Evolutionary conservation across 2,797 vertebrate species (phyloP).

Genomic region (Labroides dimidiatus): DNA sequence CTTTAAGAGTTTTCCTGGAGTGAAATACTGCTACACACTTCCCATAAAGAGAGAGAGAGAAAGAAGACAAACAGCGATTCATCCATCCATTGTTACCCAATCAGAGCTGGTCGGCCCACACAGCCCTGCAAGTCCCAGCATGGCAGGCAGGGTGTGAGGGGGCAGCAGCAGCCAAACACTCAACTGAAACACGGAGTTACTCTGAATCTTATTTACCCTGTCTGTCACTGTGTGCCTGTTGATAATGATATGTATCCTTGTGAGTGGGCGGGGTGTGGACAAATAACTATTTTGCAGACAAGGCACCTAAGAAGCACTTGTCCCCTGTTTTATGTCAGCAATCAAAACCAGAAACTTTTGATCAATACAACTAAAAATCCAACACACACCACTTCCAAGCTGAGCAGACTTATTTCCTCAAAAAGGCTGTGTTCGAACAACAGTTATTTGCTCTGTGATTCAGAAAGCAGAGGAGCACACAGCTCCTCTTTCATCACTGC

Average conservation of each 20-base stretch:
- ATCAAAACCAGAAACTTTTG: background rate
- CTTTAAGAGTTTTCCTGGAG: conserved; percentile 1
- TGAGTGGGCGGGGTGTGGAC: background rate
- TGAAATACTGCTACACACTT: conserved; percentile 18
- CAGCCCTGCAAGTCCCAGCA: conserved; percentile 70
- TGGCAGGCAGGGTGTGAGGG: conserved; percentile 65
- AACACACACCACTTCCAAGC: background rate
- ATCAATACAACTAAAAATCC: background rate
- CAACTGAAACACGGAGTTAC: conserved; percentile 24
- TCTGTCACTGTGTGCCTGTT: background rate
- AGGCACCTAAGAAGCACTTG: background rate
- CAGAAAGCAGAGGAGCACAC: conserved; percentile 18
- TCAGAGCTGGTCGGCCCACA: conserved; percentile 62
- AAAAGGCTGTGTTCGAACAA: conserved; percentile 9
- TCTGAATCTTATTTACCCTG: conserved; percentile 7
- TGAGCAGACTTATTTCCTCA: conserved; percentile 11
- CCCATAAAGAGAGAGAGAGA: background rate
- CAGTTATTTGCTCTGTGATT: conserved; percentile 26
- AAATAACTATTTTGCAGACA: conserved; percentile 17
- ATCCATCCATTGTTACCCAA: conserved; percentile 65
- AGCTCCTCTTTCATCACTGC: conserved; percentile 15
- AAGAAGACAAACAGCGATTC: conserved; percentile 64
- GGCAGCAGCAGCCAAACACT: conserved; percentile 22
- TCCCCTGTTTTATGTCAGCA: background rate
- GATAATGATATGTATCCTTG: background rate